These are phyloP conservation scores for Rhodophaea formosa DNA, from an alignment of 2,888 invertebrate species.

Conservation along the genomic window DNA sequence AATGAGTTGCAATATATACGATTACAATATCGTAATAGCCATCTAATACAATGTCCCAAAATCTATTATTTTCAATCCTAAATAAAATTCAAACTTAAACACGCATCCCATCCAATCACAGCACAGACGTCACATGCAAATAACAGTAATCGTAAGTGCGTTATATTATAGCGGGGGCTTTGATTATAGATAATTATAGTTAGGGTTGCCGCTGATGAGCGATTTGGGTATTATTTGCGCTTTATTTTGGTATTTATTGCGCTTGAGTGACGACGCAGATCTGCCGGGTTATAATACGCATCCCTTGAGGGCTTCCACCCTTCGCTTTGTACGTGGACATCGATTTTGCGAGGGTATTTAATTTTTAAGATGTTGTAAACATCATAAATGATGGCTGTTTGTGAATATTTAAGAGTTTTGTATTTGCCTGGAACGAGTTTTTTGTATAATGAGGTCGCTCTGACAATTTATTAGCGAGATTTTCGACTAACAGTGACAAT, in stretches of 20 bases:
- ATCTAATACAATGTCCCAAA: too few relatives aligned
- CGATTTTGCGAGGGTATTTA: constrained; percentile 42
- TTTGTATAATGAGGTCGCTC: too few relatives aligned
- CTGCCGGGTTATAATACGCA: constrained; percentile 64
- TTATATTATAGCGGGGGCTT: constrained; percentile 48
- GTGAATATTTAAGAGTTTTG: constrained; percentile 4
- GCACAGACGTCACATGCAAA: constrained; percentile 31
- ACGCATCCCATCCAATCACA: constrained; percentile 22
- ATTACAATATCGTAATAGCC: too few relatives aligned
- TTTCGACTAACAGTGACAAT: too few relatives aligned
- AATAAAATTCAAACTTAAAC: too few relatives aligned
- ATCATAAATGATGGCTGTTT: constrained; percentile 5
- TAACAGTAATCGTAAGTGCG: constrained; percentile 41
- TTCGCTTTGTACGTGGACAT: constrained; percentile 52
- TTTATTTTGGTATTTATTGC: constrained; percentile 84
- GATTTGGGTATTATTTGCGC: constrained; percentile 85
- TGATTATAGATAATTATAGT: constrained; percentile 79
- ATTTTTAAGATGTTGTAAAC: constrained; percentile 16
- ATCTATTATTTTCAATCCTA: too few relatives aligned
- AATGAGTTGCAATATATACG: too few relatives aligned
- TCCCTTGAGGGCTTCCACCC: constrained; percentile 64
- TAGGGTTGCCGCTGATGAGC: constrained; percentile 74
- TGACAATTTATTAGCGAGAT: too few relatives aligned
- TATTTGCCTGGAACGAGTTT: background rate
- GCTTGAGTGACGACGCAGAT: constrained; percentile 80